Evolutionary conservation across 2,888 invertebrate genomes (phyloP), one percentile per base, ranked within the genome.

Genomic region (Escarpia spicata): DNA sequence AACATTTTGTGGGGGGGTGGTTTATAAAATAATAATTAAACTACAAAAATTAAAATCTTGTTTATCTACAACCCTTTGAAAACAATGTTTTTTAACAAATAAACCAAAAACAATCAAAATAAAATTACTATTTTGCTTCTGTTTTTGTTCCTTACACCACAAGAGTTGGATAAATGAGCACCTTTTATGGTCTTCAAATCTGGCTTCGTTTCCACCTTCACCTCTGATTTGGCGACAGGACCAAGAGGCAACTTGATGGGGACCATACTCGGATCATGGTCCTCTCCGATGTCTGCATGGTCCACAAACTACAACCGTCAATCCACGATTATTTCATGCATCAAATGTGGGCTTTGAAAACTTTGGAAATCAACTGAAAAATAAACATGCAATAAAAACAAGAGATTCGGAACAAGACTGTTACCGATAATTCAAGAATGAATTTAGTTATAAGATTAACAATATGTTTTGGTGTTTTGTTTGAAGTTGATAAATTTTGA

Each of bases 201-300:
- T 3, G 92, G 92, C 75, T 91, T 90, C n/a, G 43, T n/a, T 43
- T 93, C 91, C 31, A 75, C 58, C 91, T 93, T 93, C 15, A 91
- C 58, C 44, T 92, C 93, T 60, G 91, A 75, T 44, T 93, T 92
- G 12, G 92, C 31, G 12, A 44, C 31, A 2, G 91, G 91, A 26
- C 26, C 43, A 8, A 92, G 90, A 19, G 93, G 93, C 43, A 93
- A 89, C 58, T 75, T 93, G 37, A 93, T 92, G n/a, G 93, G 93
- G n/a, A 58, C 90, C 91, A 93, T 89, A 12, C 45, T 31, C 4
- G 91, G 91, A 43, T 93, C 93, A 26, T 26, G 75, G 19, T 92
- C 92, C 43, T 44, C 91, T 8, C 60, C 92, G 26, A 92, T 12
- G 43, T 92, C 92, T 43, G 92, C 92, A 1, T 52, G 90, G 90